A percentile compares a stretch with the other conserved stretches of the same genome.
Evolutionary conservation across 2,888 invertebrate species (phyloP).

Genomic region (Drosophila niveifrons): DNA sequence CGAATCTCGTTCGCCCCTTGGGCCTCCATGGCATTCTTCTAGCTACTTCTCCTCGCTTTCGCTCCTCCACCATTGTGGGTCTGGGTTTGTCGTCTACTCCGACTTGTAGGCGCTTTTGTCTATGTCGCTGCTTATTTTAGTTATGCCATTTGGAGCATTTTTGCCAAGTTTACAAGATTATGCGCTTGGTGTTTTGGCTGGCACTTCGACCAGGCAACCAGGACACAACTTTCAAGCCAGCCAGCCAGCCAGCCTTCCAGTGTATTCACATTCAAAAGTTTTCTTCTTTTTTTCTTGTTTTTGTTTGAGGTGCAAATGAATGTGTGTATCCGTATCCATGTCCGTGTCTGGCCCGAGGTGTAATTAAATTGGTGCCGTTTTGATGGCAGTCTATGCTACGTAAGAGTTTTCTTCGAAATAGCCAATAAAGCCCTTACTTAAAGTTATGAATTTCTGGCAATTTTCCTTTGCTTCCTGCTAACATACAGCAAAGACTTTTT

Average conservation of each 20-base stretch:
- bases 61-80: background rate
- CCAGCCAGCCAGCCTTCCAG: background rate
- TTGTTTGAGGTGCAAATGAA: slow-evolving; percentile 59
- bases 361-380: slow-evolving; percentile 67
- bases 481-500: background rate
- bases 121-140: slow-evolving; percentile 73
- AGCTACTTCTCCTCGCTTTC: background rate
- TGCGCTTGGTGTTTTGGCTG: slow-evolving; percentile 69
- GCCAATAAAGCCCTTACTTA: slow-evolving; percentile 35
- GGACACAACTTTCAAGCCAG: slow-evolving; percentile 54
- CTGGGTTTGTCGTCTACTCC: slow-evolving; percentile 13
- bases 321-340: slow-evolving; percentile 15
- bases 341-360: slow-evolving; percentile 44
- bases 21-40: slow-evolving; percentile 46
- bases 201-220: slow-evolving; percentile 36
- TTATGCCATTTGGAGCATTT: slow-evolving; percentile 77
- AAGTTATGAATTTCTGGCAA: slow-evolving; percentile 19
- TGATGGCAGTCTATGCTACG: slow-evolving; percentile 26
- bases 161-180: slow-evolving; percentile 80
- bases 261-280: slow-evolving; percentile 53
- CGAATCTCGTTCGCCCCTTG: slow-evolving; percentile 65
- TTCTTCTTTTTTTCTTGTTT: slow-evolving; percentile 44
- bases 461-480: background rate
- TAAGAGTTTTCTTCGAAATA: slow-evolving; percentile 7
- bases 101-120: slow-evolving; percentile 44